Evolutionary conservation across 2,888 invertebrate genomes (phyloP).

Genomic region (Phyto melanocephala): DNA sequence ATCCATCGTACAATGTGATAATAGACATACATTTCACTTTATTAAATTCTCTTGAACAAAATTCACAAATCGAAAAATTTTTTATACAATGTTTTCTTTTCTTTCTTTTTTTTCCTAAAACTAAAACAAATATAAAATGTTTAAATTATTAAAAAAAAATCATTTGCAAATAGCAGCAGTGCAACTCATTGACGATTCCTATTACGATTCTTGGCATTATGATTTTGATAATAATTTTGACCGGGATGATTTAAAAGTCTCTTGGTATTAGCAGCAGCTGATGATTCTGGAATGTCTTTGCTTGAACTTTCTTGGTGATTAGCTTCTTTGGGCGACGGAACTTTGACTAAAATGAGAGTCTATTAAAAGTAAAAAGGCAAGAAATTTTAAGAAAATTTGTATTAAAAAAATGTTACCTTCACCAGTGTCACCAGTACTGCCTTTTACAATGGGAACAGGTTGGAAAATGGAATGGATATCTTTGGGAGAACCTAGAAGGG

Average conservation of each 20-base stretch:
- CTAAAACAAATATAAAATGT: background rate
- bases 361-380: background rate
- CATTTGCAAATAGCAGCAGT: background rate
- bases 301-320: constrained; percentile 50
- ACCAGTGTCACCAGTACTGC: constrained; percentile 52
- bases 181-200: constrained; percentile 70
- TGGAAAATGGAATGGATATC: constrained; percentile 67
- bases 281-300: constrained; percentile 35
- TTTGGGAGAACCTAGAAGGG: constrained; percentile 70
- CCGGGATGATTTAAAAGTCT: constrained; percentile 49
- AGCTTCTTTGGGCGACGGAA: constrained; percentile 66
- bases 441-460: constrained; percentile 64
- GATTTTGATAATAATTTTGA: constrained; percentile 63
- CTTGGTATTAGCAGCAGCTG: constrained; percentile 36
- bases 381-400: background rate
- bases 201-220: constrained; percentile 69
- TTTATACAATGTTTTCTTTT: background rate
- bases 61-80: constrained; percentile 13
- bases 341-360: constrained; percentile 61
- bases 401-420: constrained; percentile 23
- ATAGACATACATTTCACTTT: background rate
- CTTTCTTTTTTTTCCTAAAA: too few relatives aligned
- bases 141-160: background rate
- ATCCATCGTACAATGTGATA: too few relatives aligned
- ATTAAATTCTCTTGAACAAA: background rate